A percentile compares a stretch with the other conserved stretches of the same genome.
Conservation (phyloP, 2,113 vertebrate species). For the Dermatemys mawii region DNA sequence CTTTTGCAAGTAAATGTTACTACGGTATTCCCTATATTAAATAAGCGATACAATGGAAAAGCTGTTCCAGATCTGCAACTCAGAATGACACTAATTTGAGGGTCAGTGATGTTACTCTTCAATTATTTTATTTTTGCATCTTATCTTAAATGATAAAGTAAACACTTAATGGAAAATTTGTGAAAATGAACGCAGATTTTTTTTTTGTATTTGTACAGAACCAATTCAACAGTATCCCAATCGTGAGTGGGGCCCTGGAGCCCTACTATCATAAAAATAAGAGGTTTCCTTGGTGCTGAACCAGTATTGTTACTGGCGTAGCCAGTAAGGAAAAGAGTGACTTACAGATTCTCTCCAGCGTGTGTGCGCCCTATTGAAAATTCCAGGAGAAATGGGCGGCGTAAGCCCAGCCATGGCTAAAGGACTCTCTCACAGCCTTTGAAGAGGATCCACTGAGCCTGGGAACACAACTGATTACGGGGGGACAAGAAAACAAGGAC, state of each 20-base stretch:
- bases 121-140: not conserved
- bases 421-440: no score
- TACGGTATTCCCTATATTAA: not conserved
- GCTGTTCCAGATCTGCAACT: not conserved
- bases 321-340: not conserved
- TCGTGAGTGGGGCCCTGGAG: not conserved
- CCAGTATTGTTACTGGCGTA: not conserved
- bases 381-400: no score
- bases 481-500: no score
- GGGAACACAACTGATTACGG: no score
- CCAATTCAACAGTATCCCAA: not conserved
- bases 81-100: not conserved
- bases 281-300: not conserved
- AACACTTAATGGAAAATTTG: not conserved
- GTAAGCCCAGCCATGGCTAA: no score
- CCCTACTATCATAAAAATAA: not conserved
- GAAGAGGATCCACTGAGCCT: no score
- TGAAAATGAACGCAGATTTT: no score
- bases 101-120: not conserved
- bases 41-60: not conserved
- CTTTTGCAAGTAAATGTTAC: not conserved
- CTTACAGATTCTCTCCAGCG: not conserved
- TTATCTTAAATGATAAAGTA: conserved; percentile 6
- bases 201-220: not conserved
- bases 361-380: not conserved